phyloP scores from a whole-genome alignment of 2,888 invertebrate species.

The Chouioia cunea region DNA sequence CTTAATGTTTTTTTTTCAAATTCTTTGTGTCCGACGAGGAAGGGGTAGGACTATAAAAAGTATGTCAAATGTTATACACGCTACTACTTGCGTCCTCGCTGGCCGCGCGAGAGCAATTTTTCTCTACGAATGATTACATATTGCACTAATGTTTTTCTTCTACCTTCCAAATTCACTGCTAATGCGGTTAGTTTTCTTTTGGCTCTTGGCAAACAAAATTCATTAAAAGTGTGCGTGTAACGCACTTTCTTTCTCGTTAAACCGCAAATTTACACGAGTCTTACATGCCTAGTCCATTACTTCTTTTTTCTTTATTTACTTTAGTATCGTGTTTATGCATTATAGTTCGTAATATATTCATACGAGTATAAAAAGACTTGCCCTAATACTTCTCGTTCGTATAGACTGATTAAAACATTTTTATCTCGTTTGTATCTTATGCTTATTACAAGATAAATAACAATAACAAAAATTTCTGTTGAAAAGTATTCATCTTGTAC shows the following conservation, averaged over 20 bases:
- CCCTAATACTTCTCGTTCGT: conserved; percentile 43
- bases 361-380: conserved; percentile 49
- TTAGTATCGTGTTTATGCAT: conserved; percentile 42
- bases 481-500: conserved; percentile 33
- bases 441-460: conserved; percentile 47
- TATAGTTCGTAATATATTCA: conserved; percentile 44
- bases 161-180: conserved; percentile 24
- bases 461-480: conserved; percentile 35
- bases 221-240: conserved; percentile 25
- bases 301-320: conserved; percentile 23
- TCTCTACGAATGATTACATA: conserved; percentile 48
- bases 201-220: conserved; percentile 34
- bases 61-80: conserved; percentile 39
- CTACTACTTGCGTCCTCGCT: conserved; percentile 40
- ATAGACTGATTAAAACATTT: conserved; percentile 46
- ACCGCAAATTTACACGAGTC: conserved; percentile 46
- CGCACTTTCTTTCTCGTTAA: conserved; percentile 39
- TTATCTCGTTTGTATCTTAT: conserved; percentile 49
- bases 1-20: conserved; percentile 20
- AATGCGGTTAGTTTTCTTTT: conserved; percentile 20
- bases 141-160: conserved; percentile 44
- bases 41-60: conserved; percentile 44
- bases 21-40: conserved; percentile 31
- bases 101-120: conserved; percentile 39
- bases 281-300: conserved; percentile 38